Conservation (phyloP, 2,797 vertebrate genomes). For the Acrocephalus scirpaceus region DNA sequence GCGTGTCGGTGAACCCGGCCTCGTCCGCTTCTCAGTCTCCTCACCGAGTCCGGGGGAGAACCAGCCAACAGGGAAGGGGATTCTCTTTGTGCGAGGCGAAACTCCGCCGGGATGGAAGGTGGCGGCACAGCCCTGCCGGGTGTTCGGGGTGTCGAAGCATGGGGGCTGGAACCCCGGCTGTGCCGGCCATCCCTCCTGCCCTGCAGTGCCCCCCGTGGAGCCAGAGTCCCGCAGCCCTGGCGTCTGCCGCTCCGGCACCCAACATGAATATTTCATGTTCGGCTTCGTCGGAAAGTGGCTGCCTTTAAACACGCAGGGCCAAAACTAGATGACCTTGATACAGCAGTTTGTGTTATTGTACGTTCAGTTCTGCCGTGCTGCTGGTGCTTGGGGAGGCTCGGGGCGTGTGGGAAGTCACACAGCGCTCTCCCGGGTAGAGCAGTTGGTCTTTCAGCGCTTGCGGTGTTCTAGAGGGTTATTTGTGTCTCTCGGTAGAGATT, state of each 20-base stretch:
- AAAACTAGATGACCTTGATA: constrained; percentile 2
- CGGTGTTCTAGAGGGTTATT: neutral
- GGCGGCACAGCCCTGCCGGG: neutral
- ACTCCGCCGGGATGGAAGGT: neutral
- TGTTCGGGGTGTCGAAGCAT: accelerated
- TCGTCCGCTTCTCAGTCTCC: neutral
- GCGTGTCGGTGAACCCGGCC: neutral
- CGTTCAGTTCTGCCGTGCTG: neutral
- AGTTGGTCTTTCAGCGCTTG: accelerated
- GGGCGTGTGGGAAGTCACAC: neutral
- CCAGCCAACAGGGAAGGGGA: neutral
- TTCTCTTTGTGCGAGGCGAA: neutral
- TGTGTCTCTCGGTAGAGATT: neutral
- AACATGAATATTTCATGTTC: accelerated
- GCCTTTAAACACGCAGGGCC: neutral
- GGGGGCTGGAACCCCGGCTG: neutral
- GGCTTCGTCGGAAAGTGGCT: neutral
- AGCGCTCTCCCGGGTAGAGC: neutral
- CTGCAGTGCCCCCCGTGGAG: neutral
- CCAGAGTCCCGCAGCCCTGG: accelerated
- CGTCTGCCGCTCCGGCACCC: neutral
- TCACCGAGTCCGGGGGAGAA: neutral
- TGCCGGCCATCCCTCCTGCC: neutral
- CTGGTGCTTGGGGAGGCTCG: neutral
- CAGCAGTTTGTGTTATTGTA: neutral